Conservation (phyloP, 2,888 invertebrate species). For the Tachina grossa region DNA sequence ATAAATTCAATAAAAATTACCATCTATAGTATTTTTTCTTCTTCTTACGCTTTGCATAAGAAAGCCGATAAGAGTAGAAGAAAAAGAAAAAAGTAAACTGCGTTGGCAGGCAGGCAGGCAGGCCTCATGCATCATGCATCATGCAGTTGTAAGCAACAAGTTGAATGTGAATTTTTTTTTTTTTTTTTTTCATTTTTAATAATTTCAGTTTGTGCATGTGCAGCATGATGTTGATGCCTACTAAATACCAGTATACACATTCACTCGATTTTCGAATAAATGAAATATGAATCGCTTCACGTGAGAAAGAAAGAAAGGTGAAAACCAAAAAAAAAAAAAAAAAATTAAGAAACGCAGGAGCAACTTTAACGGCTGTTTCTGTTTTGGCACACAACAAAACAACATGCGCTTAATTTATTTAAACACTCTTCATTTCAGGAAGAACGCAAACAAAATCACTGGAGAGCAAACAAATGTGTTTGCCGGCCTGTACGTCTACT, state of each 20-base stretch:
- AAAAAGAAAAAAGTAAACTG: slow-evolving; percentile 3
- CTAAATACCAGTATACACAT: slow-evolving; percentile 41
- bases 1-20: slow-evolving; percentile 73
- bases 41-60: slow-evolving; percentile 16
- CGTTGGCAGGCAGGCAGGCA: slow-evolving; percentile 47
- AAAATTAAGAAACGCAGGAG: slow-evolving; percentile 35
- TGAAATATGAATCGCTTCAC: slow-evolving; percentile 19
- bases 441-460: slow-evolving; percentile 26
- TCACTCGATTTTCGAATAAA: slow-evolving; percentile 22
- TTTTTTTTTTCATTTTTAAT: slow-evolving; percentile 46
- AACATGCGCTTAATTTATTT: slow-evolving; percentile 55
- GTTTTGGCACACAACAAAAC: slow-evolving; percentile 55
- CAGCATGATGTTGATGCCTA: slow-evolving; percentile 52
- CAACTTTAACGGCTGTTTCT: slow-evolving; percentile 20
- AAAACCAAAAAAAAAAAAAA: neutral
- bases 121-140: slow-evolving; percentile 55
- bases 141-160: slow-evolving; percentile 51
- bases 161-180: slow-evolving; percentile 12
- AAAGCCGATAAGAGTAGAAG: slow-evolving; percentile 11
- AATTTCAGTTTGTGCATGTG: slow-evolving; percentile 57
- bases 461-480: slow-evolving; percentile 18
- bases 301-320: neutral
- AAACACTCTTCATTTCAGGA: slow-evolving; percentile 57
- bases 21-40: slow-evolving; percentile 32
- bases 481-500: neutral